These are phyloP conservation scores for Ceyx melanurus DNA, from an alignment of 2,113 vertebrate species.

Conservation along the genomic window DNA sequence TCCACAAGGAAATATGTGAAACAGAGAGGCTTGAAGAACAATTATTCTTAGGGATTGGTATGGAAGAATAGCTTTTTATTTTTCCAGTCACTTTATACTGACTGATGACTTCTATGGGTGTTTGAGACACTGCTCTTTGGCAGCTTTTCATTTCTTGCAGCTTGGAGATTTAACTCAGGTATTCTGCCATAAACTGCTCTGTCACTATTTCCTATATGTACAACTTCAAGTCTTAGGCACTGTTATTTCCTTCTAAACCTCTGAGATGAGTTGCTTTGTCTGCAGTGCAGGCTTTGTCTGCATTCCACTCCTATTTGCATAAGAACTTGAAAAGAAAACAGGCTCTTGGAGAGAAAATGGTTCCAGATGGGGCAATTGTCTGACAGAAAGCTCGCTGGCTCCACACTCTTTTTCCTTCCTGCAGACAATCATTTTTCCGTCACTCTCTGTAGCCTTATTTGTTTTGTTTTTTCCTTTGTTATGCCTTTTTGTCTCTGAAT, in stretches of 20 bases:
- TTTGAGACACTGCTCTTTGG: background rate
- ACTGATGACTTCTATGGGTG: background rate
- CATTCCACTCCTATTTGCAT: background rate
- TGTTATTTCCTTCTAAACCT: background rate
- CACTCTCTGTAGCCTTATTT: background rate
- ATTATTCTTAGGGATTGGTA: background rate
- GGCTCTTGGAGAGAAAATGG: background rate
- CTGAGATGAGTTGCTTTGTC: background rate
- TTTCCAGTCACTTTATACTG: background rate
- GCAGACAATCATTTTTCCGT: background rate
- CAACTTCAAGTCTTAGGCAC: background rate
- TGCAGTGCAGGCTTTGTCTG: background rate
- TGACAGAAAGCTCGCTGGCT: background rate
- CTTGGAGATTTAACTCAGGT: background rate
- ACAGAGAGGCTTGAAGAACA: background rate
- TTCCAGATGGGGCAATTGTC: slow-evolving; percentile 3
- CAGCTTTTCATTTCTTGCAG: background rate
- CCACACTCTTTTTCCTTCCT: background rate
- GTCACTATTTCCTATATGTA: background rate
- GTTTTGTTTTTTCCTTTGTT: background rate
- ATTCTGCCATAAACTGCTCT: background rate
- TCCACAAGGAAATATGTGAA: background rate
- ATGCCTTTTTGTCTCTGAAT: background rate
- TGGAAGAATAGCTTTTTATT: background rate
- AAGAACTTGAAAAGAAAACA: background rate